Evolutionary conservation across 2,888 invertebrate genomes (phyloP).

Genomic region (Lymantria monacha): DNA sequence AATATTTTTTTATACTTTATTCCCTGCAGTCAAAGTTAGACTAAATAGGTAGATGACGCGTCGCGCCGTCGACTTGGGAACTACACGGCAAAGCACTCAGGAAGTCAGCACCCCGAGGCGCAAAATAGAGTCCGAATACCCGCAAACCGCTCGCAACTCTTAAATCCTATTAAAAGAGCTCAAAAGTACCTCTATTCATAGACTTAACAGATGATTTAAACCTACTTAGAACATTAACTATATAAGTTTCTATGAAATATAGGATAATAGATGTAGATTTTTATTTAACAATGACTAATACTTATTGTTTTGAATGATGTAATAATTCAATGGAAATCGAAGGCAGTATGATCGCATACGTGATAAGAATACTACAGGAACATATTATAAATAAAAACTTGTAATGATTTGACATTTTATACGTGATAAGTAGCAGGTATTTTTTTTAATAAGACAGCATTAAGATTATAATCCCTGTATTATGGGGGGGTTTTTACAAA

Average conservation of each 20-base stretch:
- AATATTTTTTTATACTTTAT: too few species aligned
- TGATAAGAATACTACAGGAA: constrained; percentile 37
- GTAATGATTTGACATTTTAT: constrained; percentile 18
- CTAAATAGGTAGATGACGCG: background rate
- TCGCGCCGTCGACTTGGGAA: constrained; percentile 16
- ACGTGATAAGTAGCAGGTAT: constrained; percentile 14
- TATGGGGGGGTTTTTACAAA: too few species aligned
- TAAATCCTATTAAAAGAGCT: constrained; percentile 63
- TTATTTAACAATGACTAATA: constrained; percentile 8
- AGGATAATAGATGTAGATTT: background rate
- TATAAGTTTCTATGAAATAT: background rate
- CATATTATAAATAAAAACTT: background rate
- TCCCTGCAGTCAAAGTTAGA: too few species aligned
- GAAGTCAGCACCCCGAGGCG: constrained; percentile 56
- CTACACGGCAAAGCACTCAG: constrained; percentile 71
- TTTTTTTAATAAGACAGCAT: too few species aligned
- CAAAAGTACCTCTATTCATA: constrained; percentile 49
- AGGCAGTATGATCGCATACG: constrained; percentile 27
- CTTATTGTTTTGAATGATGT: constrained; percentile 31
- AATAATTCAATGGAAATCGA: constrained; percentile 36
- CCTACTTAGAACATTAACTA: constrained; percentile 5
- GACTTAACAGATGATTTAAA: constrained; percentile 37
- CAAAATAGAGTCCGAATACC: constrained; percentile 56
- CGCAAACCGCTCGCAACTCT: constrained; percentile 61
- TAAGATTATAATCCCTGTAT: too few species aligned